Evolutionary conservation across 2,888 invertebrate species (phyloP).

Genomic region (Agriopis leucophaearia): DNA sequence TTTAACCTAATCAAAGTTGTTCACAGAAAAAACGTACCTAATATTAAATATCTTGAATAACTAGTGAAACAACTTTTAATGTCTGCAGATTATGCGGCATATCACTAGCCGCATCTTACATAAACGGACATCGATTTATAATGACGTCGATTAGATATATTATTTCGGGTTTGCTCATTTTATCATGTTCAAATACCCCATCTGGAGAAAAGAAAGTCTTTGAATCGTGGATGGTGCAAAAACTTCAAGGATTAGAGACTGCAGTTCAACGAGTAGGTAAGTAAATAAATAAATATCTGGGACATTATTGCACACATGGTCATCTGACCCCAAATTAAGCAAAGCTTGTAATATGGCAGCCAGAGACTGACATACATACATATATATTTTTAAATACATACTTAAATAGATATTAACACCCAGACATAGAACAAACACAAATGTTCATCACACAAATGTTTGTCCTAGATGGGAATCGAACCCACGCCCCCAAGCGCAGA

Average conservation of each 20-base stretch:
- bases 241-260: neutral
- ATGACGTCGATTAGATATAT: neutral
- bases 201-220: neutral
- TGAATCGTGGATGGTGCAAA: conserved; percentile 2
- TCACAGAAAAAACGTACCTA: neutral
- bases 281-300: too few species aligned
- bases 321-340: too few species aligned
- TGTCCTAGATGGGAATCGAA: too few species aligned
- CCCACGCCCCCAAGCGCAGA: too few species aligned
- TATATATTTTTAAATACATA: too few species aligned
- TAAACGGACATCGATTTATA: neutral
- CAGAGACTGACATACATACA: too few species aligned
- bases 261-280: neutral
- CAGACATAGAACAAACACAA: too few species aligned
- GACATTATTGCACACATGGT: too few species aligned
- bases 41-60: too few species aligned
- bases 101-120: neutral
- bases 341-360: too few species aligned
- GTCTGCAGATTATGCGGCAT: neutral
- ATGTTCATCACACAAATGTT: too few species aligned
- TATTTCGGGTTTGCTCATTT: neutral
- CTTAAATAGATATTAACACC: too few species aligned
- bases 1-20: neutral
- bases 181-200: neutral
- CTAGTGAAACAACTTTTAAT: neutral